Evolutionary conservation across 2,113 vertebrate species (phyloP).

Genomic region (Oncorhynchus gorbuscha): DNA sequence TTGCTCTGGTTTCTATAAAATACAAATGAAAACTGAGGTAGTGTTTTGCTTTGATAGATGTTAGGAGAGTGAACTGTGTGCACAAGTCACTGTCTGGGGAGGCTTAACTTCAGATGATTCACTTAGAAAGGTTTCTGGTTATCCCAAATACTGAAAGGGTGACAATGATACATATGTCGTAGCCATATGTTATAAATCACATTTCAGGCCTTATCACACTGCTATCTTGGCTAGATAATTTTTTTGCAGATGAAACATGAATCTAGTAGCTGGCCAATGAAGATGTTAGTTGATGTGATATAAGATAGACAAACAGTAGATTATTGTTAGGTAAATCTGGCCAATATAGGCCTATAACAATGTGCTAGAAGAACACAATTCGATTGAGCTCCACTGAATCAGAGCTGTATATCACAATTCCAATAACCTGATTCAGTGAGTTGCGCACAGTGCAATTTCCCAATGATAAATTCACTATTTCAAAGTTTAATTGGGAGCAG

Average conservation of each 20-base stretch:
- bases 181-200: conserved; percentile 60
- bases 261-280: not conserved
- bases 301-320: not conserved
- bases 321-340: not conserved
- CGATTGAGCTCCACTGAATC: not conserved
- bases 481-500: conserved; percentile 52
- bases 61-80: conserved; percentile 54
- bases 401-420: conserved; percentile 15
- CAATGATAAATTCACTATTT: conserved; percentile 43
- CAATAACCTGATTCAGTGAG: conserved; percentile 32
- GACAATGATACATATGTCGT: conserved; percentile 54
- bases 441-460: conserved; percentile 23
- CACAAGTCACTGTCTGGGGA: conserved; percentile 61
- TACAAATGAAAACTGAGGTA: conserved; percentile 59
- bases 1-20: conserved; percentile 51
- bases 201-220: conserved; percentile 25
- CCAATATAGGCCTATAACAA: not conserved
- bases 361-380: not conserved
- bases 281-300: not conserved
- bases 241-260: conserved; percentile 7
- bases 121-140: conserved; percentile 49
- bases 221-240: conserved; percentile 26
- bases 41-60: conserved; percentile 65
- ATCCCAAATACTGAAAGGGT: conserved; percentile 45
- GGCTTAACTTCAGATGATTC: conserved; percentile 52